Conservation (phyloP, 2,797 vertebrate genomes). For the Psittacula derbiana region DNA sequence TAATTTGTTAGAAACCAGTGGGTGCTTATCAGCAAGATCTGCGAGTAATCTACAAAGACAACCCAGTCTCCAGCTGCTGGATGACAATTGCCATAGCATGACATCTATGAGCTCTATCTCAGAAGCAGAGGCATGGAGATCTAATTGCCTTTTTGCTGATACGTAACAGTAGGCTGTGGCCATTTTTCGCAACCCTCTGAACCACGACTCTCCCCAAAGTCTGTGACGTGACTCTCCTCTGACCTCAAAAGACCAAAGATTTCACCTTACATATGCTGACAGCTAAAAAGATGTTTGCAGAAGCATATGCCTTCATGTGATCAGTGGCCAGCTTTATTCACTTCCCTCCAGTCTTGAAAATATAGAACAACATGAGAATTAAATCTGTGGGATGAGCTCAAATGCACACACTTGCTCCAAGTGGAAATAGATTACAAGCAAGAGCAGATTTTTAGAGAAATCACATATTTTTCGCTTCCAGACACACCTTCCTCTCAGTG, state of each 20-base stretch:
- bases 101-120: not conserved
- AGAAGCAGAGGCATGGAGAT: not conserved
- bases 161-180: not conserved
- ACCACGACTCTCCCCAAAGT: not conserved
- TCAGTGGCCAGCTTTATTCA: not conserved
- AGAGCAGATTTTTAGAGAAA: not conserved
- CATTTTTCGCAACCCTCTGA: not conserved
- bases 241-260: not conserved
- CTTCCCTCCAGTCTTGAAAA: not conserved
- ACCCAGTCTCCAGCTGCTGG: not conserved
- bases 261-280: not conserved
- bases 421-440: not conserved
- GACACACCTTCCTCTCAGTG: not conserved
- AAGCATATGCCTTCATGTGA: not conserved
- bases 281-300: not conserved
- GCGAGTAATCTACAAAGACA: not conserved
- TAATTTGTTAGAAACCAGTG: not conserved
- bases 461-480: not conserved
- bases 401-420: fast-evolving
- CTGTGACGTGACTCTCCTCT: fast-evolving
- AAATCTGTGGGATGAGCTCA: not conserved
- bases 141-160: not conserved
- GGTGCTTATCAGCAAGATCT: not conserved
- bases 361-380: not conserved
- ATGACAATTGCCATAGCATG: not conserved